These are phyloP conservation scores for Bradypodion pumilum DNA, from an alignment of 2,797 vertebrate species.

Conservation along the genomic window DNA sequence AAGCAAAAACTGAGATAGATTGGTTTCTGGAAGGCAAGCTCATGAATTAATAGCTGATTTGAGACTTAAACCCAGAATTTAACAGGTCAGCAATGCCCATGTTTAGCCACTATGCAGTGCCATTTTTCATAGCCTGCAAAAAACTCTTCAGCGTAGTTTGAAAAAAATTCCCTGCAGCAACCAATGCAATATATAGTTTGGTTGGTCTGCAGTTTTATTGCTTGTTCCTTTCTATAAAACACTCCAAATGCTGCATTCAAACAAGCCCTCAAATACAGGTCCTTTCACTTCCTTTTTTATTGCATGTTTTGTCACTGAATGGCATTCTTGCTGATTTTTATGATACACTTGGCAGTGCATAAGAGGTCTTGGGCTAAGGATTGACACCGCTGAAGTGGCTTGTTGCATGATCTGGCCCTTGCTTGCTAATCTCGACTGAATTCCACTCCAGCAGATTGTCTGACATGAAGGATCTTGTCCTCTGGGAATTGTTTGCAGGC, in stretches of 20 bases:
- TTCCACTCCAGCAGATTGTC: constrained; percentile 16
- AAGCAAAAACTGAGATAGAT: background rate
- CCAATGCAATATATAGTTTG: background rate
- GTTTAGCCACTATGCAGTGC: background rate
- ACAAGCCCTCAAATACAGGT: background rate
- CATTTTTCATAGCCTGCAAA: background rate
- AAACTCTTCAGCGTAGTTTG: background rate
- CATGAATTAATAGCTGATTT: background rate
- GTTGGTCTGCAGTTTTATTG: background rate
- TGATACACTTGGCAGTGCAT: background rate
- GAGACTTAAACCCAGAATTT: background rate
- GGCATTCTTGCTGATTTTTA: constrained; percentile 21
- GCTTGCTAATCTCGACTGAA: constrained; percentile 16
- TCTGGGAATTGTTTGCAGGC: background rate
- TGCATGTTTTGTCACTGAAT: background rate
- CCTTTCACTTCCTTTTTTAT: background rate
- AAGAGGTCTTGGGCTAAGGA: constrained; percentile 11
- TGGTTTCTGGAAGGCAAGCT: background rate
- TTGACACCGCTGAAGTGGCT: background rate
- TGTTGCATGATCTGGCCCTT: constrained; percentile 3
- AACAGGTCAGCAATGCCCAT: background rate
- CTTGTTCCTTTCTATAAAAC: background rate
- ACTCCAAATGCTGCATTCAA: background rate
- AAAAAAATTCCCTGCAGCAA: background rate
- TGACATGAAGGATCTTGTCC: background rate